Conservation (phyloP, 2,113 vertebrate species). For the Antennarius striatus region DNA sequence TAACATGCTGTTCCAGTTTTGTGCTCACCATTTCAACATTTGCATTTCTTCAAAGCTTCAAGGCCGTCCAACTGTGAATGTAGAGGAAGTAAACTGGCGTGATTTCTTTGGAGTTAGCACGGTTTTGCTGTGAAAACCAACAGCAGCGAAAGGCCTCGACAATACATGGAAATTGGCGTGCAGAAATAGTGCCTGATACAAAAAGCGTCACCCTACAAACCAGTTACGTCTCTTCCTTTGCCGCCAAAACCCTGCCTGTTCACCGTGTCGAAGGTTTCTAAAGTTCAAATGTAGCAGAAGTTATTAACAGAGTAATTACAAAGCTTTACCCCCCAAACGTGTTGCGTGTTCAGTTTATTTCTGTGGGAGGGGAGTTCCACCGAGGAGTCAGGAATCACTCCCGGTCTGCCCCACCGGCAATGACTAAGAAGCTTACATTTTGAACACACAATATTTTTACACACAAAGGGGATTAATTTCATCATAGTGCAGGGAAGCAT, state of each 20-base stretch:
- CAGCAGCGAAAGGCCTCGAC: too few relatives aligned
- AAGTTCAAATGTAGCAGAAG: too few relatives aligned
- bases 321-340: neutral
- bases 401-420: neutral
- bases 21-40: neutral
- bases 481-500: conserved; percentile 14
- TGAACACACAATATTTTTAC: conserved; percentile 14
- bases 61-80: neutral
- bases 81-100: neutral
- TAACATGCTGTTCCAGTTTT: neutral
- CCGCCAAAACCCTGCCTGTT: too few relatives aligned
- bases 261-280: too few relatives aligned
- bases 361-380: neutral
- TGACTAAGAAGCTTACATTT: conserved; percentile 45
- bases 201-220: too few relatives aligned
- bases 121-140: too few relatives aligned
- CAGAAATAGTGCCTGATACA: too few relatives aligned
- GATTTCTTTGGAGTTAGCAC: neutral
- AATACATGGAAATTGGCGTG: too few relatives aligned
- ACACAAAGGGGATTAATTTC: conserved; percentile 55
- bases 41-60: neutral
- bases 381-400: conserved; percentile 1
- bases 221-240: too few relatives aligned
- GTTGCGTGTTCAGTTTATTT: neutral
- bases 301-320: neutral